Conservation (phyloP, 2,888 invertebrate genomes). For the Neuroscelio doddi region DNA sequence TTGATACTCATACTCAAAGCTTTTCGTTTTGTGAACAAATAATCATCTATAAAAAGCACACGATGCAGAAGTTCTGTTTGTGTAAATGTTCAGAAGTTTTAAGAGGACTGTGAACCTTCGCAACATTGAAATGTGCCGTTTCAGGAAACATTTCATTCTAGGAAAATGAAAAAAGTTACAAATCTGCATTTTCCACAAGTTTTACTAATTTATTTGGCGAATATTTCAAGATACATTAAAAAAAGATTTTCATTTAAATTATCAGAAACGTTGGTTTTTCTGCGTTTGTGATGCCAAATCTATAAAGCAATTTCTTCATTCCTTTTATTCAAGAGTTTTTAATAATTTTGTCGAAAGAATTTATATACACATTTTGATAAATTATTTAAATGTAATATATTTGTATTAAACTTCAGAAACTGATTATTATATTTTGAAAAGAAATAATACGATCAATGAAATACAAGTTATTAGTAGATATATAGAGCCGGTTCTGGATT, state of each 20-base stretch:
- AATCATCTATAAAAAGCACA: conserved; percentile 5
- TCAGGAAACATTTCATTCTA: background rate
- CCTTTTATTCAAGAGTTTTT: no score
- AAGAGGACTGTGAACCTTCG: conserved; percentile 4
- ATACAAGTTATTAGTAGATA: no score
- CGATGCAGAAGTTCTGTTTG: conserved; percentile 1
- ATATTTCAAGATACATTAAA: conserved; percentile 1
- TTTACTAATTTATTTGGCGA: background rate
- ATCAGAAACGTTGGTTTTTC: no score
- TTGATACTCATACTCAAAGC: conserved; percentile 5
- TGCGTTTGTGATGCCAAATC: no score
- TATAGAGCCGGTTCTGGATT: no score
- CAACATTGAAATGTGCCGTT: background rate
- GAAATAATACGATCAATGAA: no score
- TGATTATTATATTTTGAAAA: no score
- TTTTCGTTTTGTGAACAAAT: conserved; percentile 5
- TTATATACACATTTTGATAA: no score
- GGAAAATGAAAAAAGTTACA: conserved; percentile 5
- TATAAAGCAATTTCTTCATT: no score
- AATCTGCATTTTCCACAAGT: background rate
- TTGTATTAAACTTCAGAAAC: no score
- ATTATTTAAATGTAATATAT: no score
- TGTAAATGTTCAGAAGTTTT: background rate
- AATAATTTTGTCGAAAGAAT: background rate
- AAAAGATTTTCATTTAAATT: no score